Percentiles rank a stretch among this genome's conserved stretches.
These are phyloP conservation scores for Erebia ligea DNA, from an alignment of 2,888 invertebrate species.

Conservation along the genomic window DNA sequence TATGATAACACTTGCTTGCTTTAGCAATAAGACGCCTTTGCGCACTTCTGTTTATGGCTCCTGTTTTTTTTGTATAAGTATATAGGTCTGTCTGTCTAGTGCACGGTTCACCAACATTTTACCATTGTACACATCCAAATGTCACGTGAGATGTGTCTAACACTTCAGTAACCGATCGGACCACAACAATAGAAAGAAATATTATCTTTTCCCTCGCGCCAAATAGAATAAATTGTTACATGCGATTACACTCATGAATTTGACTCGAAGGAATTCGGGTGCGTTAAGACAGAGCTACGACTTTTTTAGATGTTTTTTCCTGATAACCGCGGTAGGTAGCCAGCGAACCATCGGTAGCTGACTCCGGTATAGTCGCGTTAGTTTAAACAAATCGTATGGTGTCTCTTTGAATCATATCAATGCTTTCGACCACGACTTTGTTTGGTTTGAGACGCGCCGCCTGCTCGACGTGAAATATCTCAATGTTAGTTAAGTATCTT, in stretches of 20 bases:
- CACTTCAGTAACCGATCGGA: constrained; percentile 38
- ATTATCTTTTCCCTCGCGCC: constrained; percentile 35
- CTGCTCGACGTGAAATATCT: constrained; percentile 14
- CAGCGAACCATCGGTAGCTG: constrained; percentile 82
- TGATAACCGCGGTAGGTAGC: constrained; percentile 76
- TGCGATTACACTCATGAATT: constrained; percentile 79
- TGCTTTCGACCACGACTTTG: constrained; percentile 49
- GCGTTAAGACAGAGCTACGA: constrained; percentile 67
- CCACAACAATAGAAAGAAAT: constrained; percentile 41
- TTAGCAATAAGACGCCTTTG: no score
- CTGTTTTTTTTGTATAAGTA: no score
- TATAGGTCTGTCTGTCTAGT: background rate
- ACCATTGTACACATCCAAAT: constrained; percentile 30
- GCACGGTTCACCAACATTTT: constrained; percentile 22
- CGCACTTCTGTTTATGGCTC: no score
- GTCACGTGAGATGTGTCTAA: constrained; percentile 33
- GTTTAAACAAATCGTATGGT: constrained; percentile 82
- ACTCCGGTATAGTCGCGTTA: constrained; percentile 74
- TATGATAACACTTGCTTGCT: no score
- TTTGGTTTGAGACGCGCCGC: constrained; percentile 30
- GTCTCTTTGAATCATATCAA: constrained; percentile 72
- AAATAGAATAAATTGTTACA: constrained; percentile 76
- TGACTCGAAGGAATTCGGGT: constrained; percentile 78
- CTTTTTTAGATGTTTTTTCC: constrained; percentile 61
- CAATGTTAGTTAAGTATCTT: constrained; percentile 11